Base-by-base conservation (phyloP, 64 coral and sea anemone genomes). In the Montipora foliosa region DNA sequence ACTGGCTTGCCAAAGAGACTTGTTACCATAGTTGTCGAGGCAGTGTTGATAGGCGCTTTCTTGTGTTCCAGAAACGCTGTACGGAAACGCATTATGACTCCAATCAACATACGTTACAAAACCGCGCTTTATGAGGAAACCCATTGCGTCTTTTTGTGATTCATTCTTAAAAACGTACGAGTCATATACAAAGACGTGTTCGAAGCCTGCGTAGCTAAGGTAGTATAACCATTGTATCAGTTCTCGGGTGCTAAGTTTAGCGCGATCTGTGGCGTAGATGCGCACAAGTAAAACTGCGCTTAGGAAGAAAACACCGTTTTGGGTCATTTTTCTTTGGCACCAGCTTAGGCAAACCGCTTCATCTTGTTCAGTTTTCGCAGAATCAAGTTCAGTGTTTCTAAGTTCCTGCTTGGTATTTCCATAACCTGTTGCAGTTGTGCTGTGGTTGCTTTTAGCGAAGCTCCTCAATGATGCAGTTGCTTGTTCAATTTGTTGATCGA, bases 71-170 rank as follows among this genome's bases (percentile, higher is more conserved):
- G 85, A 60, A 7, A 95, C 92, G 0, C 83, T 77, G 74, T 95
- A 98, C 10, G 96, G 93, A 22, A 52, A 89, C 50, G 94, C 94
- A 1, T 78, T 86, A 7, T 89, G 49, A 78, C 90, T 91, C 96
- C 96, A 98, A 46, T 98, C 93, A 4, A 92, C 55, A 44, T 98
- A 98, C 16, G 96, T 98, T 13, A 92, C 96, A 83, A 82, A 95
- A 17, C 57, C 96, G 50, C 82, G 77, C 9, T 98, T 75, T 60
- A 98, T 86, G 9, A 98, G 78, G 29, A 83, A 69, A 5, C 79
- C 37, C 1, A 98, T 48, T 6, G 78, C 89, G 16, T 95, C n/a
- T 72, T 74, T 81, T 83, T 98, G 96, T 6, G 93, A 92, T 71
- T 95, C 96, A 11, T 94, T 87, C 44, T 89, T 61, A 37, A 84